Base-by-base conservation (phyloP, 2,888 invertebrate species). In the Heteromurus nitidus region DNA sequence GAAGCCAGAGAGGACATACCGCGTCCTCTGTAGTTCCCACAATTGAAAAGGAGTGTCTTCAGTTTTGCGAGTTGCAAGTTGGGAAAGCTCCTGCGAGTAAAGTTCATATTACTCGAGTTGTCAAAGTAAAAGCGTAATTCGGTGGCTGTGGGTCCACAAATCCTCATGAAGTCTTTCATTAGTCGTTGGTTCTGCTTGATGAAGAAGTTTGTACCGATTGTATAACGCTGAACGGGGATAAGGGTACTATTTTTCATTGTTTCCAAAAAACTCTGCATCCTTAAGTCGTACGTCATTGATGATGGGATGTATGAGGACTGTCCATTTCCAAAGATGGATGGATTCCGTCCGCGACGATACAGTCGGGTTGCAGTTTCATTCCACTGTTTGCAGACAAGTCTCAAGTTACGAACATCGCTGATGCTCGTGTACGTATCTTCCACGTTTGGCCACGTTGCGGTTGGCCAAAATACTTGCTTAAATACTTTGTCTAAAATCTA, bases 401-500 rank as follows among this genome's bases (percentile, higher is more conserved):
- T 73, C 7, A 65, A 16, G n/a, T 53, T 67, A 16, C 42, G 22
- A 20, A 74, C 36, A 36, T 68, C 50, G 1, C 24, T n/a, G 22
- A 30, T 9, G 26, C 58, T 53, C n/a, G 53, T 36, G 5, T 50
- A 36, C 2, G n/a, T 31, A 2, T 31, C 74, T 26, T 31, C 75
- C 11, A 42, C 65, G 24, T 72, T 28, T 3, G 36, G 55, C 53
- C 18, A 22, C 1, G 13, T 55, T 11, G 76, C 9, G 1, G 36
- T 47, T 0, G 67, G 68, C 58, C 68, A 58, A 26, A 69, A n/a
- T 2, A 69, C 24, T n/a, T 77, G 58, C 24, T 77, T 44, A 20
- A 77, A 77, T 0, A 69, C 53, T 16, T 58, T 77, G 18, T 77
- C 77, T 47, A 77, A 20, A 50, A 77, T 50, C 77, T 77, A 69